Percentiles rank a stretch among this genome's conserved stretches.
phyloP scores from a whole-genome alignment of 2,888 invertebrate genomes.

The Ptilodon capucinus region DNA sequence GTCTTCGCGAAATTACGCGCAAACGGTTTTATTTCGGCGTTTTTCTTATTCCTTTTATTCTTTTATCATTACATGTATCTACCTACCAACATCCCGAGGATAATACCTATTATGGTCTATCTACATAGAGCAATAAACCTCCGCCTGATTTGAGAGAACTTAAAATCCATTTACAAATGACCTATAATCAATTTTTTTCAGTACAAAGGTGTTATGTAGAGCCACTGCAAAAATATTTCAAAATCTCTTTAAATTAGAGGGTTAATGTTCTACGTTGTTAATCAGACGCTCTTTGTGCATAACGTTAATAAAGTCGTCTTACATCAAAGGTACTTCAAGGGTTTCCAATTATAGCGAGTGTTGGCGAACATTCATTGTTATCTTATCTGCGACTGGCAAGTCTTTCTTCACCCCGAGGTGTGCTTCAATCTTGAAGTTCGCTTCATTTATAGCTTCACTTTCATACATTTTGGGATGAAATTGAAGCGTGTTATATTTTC shows the following conservation, averaged over 20 bases:
- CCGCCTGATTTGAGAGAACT: too few species aligned
- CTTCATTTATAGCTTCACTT: constrained; percentile 8
- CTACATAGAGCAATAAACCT: too few species aligned
- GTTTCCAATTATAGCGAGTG: constrained; percentile 40
- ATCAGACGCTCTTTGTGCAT: constrained; percentile 42
- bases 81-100: too few species aligned
- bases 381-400: constrained; percentile 40
- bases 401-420: constrained; percentile 31
- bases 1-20: neutral
- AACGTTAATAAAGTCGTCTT: constrained; percentile 34
- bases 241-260: too few species aligned
- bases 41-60: neutral
- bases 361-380: constrained; percentile 44
- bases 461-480: neutral
- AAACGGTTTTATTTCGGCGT: neutral
- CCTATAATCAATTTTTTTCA: too few species aligned
- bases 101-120: too few species aligned
- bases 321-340: constrained; percentile 40
- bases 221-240: too few species aligned
- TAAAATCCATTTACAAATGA: too few species aligned
- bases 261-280: constrained; percentile 19
- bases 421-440: constrained; percentile 30
- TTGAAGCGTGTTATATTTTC: constrained; percentile 9
- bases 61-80: constrained; percentile 2
- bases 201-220: too few species aligned